Evolutionary conservation across 2,888 invertebrate species (phyloP).

Genomic region (Drosophila lacicola): DNA sequence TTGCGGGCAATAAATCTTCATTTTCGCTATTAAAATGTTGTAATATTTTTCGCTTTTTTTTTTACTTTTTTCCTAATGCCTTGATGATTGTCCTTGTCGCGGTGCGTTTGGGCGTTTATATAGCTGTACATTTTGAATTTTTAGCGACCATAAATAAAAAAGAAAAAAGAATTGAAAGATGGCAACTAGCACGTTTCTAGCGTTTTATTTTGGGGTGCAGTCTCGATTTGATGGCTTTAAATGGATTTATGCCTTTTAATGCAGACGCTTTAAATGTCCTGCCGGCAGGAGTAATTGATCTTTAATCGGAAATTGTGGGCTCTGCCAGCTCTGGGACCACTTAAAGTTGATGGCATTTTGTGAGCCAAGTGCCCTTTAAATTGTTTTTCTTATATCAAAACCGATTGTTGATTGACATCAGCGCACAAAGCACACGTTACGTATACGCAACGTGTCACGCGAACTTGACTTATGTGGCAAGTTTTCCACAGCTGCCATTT

Average conservation of each 20-base stretch:
- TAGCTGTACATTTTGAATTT: slow-evolving; percentile 50
- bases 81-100: slow-evolving; percentile 56
- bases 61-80: slow-evolving; percentile 45
- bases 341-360: slow-evolving; percentile 39
- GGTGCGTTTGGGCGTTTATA: slow-evolving; percentile 40
- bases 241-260: slow-evolving; percentile 54
- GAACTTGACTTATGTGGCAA: slow-evolving; percentile 2
- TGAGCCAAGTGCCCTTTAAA: slow-evolving; percentile 13
- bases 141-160: slow-evolving; percentile 59
- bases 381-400: slow-evolving; percentile 5
- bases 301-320: slow-evolving; percentile 38
- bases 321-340: slow-evolving; percentile 17
- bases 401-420: slow-evolving; percentile 50
- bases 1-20: slow-evolving; percentile 75
- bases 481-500: slow-evolving; percentile 23
- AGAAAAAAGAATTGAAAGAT: slow-evolving; percentile 44
- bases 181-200: slow-evolving; percentile 41
- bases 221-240: slow-evolving; percentile 60
- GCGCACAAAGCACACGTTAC: slow-evolving; percentile 10
- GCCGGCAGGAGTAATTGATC: slow-evolving; percentile 59
- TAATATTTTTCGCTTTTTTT: slow-evolving; percentile 66
- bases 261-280: slow-evolving; percentile 22
- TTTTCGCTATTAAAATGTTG: slow-evolving; percentile 79
- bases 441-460: slow-evolving; percentile 35
- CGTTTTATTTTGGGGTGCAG: slow-evolving; percentile 38